Conservation (phyloP, 2,113 vertebrate species). For the Lophura nycthemera region DNA sequence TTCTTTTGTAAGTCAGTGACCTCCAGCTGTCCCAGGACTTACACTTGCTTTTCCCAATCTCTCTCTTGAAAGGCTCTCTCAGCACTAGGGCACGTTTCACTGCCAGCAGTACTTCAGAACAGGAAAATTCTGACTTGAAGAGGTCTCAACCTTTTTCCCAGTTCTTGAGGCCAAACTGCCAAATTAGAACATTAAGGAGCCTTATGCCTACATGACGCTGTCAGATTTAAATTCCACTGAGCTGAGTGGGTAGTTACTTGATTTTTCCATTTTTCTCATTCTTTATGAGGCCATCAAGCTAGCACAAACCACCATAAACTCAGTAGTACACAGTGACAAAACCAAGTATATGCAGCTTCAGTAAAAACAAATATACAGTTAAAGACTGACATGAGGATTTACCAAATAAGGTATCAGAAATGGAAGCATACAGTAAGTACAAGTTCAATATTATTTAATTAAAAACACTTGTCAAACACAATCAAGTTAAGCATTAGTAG, state of each 20-base stretch:
- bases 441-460: not conserved
- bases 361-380: not conserved
- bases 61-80: not conserved
- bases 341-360: not conserved
- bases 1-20: constrained; percentile 9
- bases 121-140: constrained; percentile 4
- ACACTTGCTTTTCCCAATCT: not conserved
- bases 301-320: not conserved
- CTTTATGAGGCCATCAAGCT: not conserved
- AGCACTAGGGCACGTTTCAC: not conserved
- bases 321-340: not conserved
- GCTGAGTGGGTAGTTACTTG: not conserved
- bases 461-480: not conserved
- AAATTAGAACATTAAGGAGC: constrained; percentile 9
- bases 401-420: not conserved
- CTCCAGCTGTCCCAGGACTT: constrained; percentile 27
- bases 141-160: not conserved
- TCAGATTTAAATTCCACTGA: not conserved
- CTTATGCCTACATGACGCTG: not conserved
- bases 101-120: not conserved
- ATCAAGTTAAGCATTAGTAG: not conserved
- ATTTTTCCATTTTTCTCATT: constrained; percentile 8
- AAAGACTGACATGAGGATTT: not conserved
- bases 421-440: not conserved
- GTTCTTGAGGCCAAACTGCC: not conserved